phyloP scores from a whole-genome alignment of 2,888 invertebrate genomes.

The Chesias legatella region DNA sequence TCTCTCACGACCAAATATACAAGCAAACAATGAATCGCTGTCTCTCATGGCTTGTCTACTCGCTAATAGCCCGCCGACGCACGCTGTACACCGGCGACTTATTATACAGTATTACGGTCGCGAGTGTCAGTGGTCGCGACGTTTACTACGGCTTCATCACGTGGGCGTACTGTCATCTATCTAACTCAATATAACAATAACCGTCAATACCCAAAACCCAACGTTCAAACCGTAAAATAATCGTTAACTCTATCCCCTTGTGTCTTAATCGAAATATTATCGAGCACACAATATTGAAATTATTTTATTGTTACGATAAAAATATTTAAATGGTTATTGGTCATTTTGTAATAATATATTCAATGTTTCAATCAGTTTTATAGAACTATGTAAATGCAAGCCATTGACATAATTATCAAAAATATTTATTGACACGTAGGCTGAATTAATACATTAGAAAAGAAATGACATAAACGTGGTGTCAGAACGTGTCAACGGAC shows the following conservation, averaged over 20 bases:
- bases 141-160: conserved; percentile 23
- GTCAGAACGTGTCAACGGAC: background rate
- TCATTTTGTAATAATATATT: conserved; percentile 6
- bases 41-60: conserved; percentile 13
- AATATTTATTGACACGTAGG: background rate
- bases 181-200: conserved; percentile 18
- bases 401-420: conserved; percentile 6
- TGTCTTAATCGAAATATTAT: conserved; percentile 20
- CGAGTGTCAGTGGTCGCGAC: background rate
- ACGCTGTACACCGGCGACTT: conserved; percentile 11
- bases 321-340: conserved; percentile 9
- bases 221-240: conserved; percentile 19
- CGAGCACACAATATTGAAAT: conserved; percentile 8
- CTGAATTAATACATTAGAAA: background rate
- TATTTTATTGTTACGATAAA: conserved; percentile 11
- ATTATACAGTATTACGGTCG: conserved; percentile 1
- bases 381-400: conserved; percentile 7
- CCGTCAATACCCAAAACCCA: conserved; percentile 17
- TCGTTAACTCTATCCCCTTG: conserved; percentile 21
- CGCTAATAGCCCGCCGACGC: conserved; percentile 18
- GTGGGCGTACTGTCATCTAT: conserved; percentile 22
- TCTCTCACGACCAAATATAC: too few species aligned
- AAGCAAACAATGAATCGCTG: conserved; percentile 10
- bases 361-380: conserved; percentile 17
- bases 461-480: conserved; percentile 6